phyloP scores from a whole-genome alignment of 2,113 vertebrate genomes.

The Calypte anna region DNA sequence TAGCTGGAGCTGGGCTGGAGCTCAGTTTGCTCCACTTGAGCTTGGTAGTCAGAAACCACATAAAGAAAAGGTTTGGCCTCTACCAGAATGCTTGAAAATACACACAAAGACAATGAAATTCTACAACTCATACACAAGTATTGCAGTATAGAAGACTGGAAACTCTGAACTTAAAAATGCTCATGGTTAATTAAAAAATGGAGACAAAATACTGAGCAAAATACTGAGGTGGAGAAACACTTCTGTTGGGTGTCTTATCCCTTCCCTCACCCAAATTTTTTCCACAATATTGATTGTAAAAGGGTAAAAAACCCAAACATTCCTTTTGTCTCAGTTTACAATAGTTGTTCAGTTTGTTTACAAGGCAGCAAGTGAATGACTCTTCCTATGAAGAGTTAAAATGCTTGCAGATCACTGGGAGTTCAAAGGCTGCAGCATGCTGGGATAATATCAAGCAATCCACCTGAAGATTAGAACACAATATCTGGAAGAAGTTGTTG shows the following conservation, averaged over 20 bases:
- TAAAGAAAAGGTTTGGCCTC: neutral
- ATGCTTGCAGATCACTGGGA: neutral
- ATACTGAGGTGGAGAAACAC: neutral
- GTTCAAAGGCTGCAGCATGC: conserved; percentile 24
- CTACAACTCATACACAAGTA: neutral
- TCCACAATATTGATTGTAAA: neutral
- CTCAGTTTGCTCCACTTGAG: neutral
- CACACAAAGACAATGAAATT: neutral
- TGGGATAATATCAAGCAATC: conserved; percentile 6
- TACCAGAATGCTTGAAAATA: neutral
- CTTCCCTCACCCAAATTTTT: neutral
- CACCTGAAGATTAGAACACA: conserved; percentile 28
- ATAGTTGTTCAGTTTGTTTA: conserved; percentile 4
- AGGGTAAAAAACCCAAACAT: neutral
- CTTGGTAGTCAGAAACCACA: neutral
- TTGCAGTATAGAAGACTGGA: neutral
- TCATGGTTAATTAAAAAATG: neutral
- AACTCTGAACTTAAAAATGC: neutral
- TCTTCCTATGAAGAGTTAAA: neutral
- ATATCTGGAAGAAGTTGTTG: conserved; percentile 27
- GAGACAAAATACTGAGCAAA: neutral
- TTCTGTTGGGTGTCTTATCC: neutral
- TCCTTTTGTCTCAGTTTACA: neutral
- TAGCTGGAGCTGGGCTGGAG: neutral
- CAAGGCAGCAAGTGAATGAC: neutral